Evolutionary conservation across 2,888 invertebrate species (phyloP).

Genomic region (Polietes domitor): DNA sequence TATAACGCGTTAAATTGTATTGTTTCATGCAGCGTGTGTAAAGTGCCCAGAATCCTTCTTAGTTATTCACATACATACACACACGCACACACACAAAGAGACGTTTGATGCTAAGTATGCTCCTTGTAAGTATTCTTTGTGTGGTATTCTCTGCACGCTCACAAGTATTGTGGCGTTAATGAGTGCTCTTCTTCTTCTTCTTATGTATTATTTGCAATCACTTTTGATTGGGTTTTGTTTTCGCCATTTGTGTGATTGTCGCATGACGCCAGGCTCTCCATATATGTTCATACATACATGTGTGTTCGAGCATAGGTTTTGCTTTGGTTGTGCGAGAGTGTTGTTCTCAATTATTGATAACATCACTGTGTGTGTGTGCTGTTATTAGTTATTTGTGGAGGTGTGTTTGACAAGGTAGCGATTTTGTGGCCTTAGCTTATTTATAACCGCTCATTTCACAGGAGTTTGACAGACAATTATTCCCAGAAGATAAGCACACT

Average conservation of each 20-base stretch:
- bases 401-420: too few species aligned
- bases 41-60: slow-evolving; percentile 25
- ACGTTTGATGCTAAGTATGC: slow-evolving; percentile 29
- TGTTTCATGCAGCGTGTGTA: background rate
- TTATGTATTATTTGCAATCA: slow-evolving; percentile 31
- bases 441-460: too few species aligned
- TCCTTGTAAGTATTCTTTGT: slow-evolving; percentile 34
- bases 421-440: too few species aligned
- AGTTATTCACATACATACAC: background rate
- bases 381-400: too few species aligned
- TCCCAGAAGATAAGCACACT: too few species aligned
- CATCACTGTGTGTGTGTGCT: too few species aligned
- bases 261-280: too few species aligned
- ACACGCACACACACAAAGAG: background rate
- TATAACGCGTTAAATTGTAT: background rate
- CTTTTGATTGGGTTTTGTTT: background rate
- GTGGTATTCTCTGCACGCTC: background rate
- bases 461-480: too few species aligned
- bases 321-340: too few species aligned
- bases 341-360: too few species aligned
- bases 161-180: slow-evolving; percentile 22
- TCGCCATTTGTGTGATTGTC: background rate
- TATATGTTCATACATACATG: too few species aligned
- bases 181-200: slow-evolving; percentile 20
- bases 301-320: too few species aligned